Conservation (phyloP, 2,888 invertebrate species). For the Entomobrya multifasciata region DNA sequence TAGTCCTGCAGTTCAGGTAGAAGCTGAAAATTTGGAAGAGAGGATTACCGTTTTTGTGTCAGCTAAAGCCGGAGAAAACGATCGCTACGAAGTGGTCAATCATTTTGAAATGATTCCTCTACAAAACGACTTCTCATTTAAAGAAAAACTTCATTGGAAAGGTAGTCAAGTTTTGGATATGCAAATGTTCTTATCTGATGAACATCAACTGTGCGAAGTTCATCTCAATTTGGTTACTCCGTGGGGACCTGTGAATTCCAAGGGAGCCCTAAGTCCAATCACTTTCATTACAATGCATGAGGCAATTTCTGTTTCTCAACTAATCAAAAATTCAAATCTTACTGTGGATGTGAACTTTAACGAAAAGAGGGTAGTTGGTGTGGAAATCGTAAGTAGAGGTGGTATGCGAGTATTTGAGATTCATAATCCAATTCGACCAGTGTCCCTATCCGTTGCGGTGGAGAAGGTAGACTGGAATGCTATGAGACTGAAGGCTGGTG, state of each 20-base stretch:
- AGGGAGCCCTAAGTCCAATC: constrained; percentile 66
- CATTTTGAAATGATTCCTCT: constrained; percentile 53
- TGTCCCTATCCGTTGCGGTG: constrained; percentile 78
- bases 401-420: constrained; percentile 77
- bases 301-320: constrained; percentile 44
- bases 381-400: constrained; percentile 75
- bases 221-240: constrained; percentile 68
- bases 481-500: constrained; percentile 75
- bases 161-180: constrained; percentile 43
- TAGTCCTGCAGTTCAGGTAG: constrained; percentile 68
- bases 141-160: constrained; percentile 52
- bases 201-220: constrained; percentile 63
- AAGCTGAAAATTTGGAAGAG: constrained; percentile 53
- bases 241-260: constrained; percentile 73
- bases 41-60: constrained; percentile 59
- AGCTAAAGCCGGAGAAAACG: constrained; percentile 60
- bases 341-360: constrained; percentile 70
- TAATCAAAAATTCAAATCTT: constrained; percentile 70
- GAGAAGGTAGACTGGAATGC: constrained; percentile 70
- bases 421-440: constrained; percentile 80
- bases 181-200: constrained; percentile 38
- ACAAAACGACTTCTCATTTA: constrained; percentile 53
- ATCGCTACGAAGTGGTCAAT: constrained; percentile 53
- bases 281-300: constrained; percentile 58
- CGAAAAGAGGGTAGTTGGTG: constrained; percentile 71